Evolutionary conservation across 2,797 vertebrate species (phyloP), one percentile per base, ranked within the genome.

Genomic region (Malacoraja senta): DNA sequence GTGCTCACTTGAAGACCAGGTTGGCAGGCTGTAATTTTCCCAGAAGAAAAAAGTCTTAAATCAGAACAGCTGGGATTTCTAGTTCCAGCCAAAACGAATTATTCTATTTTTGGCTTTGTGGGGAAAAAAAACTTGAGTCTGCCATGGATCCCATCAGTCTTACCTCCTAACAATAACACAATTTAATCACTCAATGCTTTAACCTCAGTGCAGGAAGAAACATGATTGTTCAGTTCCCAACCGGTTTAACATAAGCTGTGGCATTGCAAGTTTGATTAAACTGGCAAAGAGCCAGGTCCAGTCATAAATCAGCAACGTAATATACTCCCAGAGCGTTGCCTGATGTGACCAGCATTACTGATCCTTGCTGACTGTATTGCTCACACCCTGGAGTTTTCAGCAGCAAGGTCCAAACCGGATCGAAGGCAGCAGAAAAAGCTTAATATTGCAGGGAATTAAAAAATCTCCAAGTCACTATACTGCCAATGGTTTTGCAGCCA

Each of bases 241-340:
- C 29, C 35, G 29, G 12, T 53, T 44, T 91, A 7, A 6, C 38
- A 65, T 13, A 10, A 92, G 53, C 68, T 71, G 38, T 65, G 12
- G 68, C 7, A 10, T 1, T 44, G 24, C 24, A 71, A 74, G 71
- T 74, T 74, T 58, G 90, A 76, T 12, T 53, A 17, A 53, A 8
- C 32, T 92, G 90, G 71, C 24, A 53, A 17, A n/a, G 15, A 76
- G 38, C 90, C 90, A 92, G n/a, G 72, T 63, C n/a, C 71, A 92
- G 13, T 92, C 72, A 92, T 53, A 92, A 76, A 92, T 92, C 35
- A 38, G 9, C 71, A 53, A 58, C 2, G 15, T 17, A 17, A 1
- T 74, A 24, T 29, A 8, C 21, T 38, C 63, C 35, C 71, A n/a
- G 26, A 71, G 35, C 68, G 72, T 72, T n/a, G 24, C 10, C 26